Conservation (phyloP, 2,888 invertebrate genomes). For the Polydrusus tereticollis region DNA sequence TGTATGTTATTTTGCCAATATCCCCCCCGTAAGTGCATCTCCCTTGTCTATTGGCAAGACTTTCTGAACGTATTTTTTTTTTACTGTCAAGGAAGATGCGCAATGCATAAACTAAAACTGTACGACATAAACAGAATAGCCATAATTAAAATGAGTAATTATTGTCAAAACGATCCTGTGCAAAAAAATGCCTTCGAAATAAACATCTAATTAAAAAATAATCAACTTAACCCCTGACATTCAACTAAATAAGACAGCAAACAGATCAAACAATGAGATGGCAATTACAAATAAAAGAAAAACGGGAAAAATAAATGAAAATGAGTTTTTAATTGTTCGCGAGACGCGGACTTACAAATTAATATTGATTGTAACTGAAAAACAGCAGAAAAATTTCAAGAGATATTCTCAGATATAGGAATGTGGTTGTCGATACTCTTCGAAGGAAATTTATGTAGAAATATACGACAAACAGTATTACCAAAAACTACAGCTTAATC, state of each 20-base stretch:
- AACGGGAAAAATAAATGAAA: constrained; percentile 32
- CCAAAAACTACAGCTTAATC: no score
- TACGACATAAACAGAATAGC: no score
- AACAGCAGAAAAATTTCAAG: neutral
- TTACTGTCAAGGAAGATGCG: no score
- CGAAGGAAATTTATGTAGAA: neutral
- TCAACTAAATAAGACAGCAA: constrained; percentile 40
- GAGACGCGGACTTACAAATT: constrained; percentile 24
- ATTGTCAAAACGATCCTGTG: neutral
- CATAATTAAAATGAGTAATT: no score
- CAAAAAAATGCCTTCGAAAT: neutral
- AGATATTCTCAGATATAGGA: neutral
- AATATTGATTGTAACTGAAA: constrained; percentile 35
- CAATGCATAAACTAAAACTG: no score
- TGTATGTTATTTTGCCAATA: no score
- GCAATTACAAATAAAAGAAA: constrained; percentile 38
- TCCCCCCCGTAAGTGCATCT: no score
- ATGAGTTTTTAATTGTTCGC: constrained; percentile 42
- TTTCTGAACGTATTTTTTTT: no score
- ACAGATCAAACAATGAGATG: constrained; percentile 42
- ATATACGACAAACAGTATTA: no score
- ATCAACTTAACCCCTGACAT: constrained; percentile 35
- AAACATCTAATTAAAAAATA: constrained; percentile 37
- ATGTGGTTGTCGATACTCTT: neutral
- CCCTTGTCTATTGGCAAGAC: no score